Conservation (phyloP, 2,797 vertebrate genomes). For the Podarcis lilfordi region DNA sequence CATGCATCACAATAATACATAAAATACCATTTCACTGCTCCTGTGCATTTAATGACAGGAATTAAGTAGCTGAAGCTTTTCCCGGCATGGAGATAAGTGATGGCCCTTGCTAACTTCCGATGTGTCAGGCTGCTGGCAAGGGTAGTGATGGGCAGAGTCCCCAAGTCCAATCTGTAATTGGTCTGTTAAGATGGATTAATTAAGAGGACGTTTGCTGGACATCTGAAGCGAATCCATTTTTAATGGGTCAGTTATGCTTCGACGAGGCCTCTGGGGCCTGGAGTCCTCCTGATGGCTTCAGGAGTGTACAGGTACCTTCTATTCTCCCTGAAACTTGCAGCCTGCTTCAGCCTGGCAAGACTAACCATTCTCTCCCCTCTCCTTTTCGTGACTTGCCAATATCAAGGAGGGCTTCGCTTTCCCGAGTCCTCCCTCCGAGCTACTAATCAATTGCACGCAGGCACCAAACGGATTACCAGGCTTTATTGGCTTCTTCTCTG, state of each 20-base stretch:
- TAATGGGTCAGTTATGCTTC: not conserved
- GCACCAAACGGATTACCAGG: too few species aligned
- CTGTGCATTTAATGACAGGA: not conserved
- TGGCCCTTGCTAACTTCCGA: not conserved
- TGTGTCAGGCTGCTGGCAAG: not conserved
- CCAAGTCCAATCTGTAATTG: not conserved
- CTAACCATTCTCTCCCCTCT: not conserved
- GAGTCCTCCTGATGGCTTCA: not conserved
- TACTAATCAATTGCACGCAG: too few species aligned
- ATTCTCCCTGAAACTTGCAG: not conserved
- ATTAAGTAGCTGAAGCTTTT: not conserved
- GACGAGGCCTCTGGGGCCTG: not conserved
- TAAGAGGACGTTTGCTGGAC: not conserved
- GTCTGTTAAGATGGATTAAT: not conserved
- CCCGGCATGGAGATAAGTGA: not conserved
- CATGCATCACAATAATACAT: too few species aligned
- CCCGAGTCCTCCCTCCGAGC: too few species aligned
- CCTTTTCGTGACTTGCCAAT: not conserved
- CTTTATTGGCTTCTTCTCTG: too few species aligned
- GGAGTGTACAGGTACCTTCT: not conserved
- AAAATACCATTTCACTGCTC: not conserved
- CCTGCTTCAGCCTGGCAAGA: too few species aligned
- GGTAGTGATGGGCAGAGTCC: not conserved
- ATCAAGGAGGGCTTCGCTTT: too few species aligned
- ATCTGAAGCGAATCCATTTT: conserved; percentile 5